Conservation (phyloP, 2,797 vertebrate species). For the Smutsia gigantea region DNA sequence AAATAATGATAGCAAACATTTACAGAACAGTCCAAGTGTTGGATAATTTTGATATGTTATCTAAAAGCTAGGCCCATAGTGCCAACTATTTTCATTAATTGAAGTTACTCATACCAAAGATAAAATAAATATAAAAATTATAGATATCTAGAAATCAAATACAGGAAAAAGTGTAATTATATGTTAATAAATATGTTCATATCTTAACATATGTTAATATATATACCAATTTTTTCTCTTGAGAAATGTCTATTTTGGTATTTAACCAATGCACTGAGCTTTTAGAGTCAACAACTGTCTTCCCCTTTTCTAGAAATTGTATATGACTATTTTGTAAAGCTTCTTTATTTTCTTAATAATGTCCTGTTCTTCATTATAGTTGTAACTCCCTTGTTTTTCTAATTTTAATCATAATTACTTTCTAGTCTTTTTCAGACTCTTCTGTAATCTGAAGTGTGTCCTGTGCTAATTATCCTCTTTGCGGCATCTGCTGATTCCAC, state of each 20-base stretch:
- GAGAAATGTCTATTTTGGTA: background rate
- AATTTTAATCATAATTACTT: constrained; percentile 9
- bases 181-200: background rate
- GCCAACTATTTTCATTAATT: background rate
- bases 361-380: background rate
- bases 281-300: background rate
- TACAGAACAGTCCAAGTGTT: background rate
- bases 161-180: background rate
- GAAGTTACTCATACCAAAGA: background rate
- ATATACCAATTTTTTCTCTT: background rate
- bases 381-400: background rate
- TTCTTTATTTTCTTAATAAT: background rate
- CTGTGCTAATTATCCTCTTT: background rate
- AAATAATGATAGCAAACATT: constrained; percentile 25
- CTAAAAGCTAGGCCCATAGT: background rate
- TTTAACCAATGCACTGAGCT: background rate
- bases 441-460: background rate
- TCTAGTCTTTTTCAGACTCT: background rate
- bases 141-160: background rate
- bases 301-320: background rate
- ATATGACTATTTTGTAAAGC: too few relatives aligned
- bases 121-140: background rate
- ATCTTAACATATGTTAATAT: background rate
- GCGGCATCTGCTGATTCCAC: background rate
- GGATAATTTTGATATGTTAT: background rate